Evolutionary conservation across 1,140 invertebrate species (phyloP), one percentile per base, ranked within the genome.

Genomic region (Dolichoris vasculosae): DNA sequence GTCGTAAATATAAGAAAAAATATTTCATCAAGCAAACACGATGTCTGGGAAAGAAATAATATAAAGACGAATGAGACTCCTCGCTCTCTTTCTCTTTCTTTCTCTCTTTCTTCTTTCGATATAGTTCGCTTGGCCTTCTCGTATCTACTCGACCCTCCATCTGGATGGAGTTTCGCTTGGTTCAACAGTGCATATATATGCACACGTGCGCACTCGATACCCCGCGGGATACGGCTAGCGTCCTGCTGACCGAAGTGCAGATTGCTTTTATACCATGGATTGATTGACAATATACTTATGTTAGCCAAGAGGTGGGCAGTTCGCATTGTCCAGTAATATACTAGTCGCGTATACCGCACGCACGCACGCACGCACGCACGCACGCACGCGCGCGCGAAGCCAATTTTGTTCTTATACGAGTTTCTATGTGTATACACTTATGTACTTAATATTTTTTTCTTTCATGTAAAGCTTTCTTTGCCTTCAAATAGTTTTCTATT

Each of bases 261-360:
- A 93, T 93, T 93, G 92, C 92, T 93, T 93, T 93, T 92, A 93
- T 93, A 92, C 92, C 90, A 88, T 90, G 90, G 91, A 93, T 93
- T 93, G 92, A 93, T 93, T 92, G 92, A 93, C 92, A 93, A 93
- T 93, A 93, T 93, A 93, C 91, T 93, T 93, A 92, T 88, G 90
- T 91, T 90, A 90, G 89, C 83, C 88, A 89, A 91, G 89, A 88
- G 89, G 88, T 2, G n/a, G 6, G 38, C 8, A 17, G 35, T 1
- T 48, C 51, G 64, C 88, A 46, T 30, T 38, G 64, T 63, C 13
- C 48, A 48, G 3, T 46, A 64, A 46, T 80, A 80, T 40, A 64
- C n/a, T n/a, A n/a, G n/a, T n/a, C n/a, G n/a, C n/a, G n/a, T n/a
- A n/a, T n/a, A n/a, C n/a, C n/a, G n/a, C n/a, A n/a, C n/a, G n/a